Evolutionary conservation across 2,888 invertebrate genomes (phyloP), one percentile per base, ranked within the genome.

Genomic region (Lepidocyrtoides sp.): DNA sequence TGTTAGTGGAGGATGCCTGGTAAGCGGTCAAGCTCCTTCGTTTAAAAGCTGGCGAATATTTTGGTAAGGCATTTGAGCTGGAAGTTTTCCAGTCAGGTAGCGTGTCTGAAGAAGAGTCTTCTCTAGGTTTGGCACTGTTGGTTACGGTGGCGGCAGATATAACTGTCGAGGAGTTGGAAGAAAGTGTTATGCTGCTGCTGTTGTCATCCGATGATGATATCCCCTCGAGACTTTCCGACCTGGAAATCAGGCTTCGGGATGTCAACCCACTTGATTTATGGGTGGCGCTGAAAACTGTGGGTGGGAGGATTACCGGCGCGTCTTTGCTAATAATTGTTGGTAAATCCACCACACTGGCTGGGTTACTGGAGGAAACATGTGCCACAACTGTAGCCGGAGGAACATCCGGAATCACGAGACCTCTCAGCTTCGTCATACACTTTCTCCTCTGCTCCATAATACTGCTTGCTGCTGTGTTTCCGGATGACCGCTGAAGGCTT

Each of bases 41-140:
- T 95, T 97, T 98, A 94, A 97, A 97, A 2, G 97, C 97, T 17
- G 97, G 97, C 0, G 97, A 97, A 95, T 97, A 98, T 95, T 97
- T 97, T 0, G 97, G 97, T 94, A 97, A 95, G 60, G 94, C 92
- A 92, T 91, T 92, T 51, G 94, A n/a, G n/a, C n/a, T 63, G 85
- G 93, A 89, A 48, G 82, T 29, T 85, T 92, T 93, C 93, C 93
- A 93, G 91, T 93, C 93, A 82, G 92, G 75, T 48, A 91, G 60
- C n/a, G n/a, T n/a, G 63, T 91, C 92, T 95, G 95, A 57, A 95
- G 44, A 44, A 8, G 8, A 8, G 44, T 94, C 48, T 1, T 93
- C 69, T 95, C 72, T 84, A 84, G 79, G 51, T 90, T 92, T 91
- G 92, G 93, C 93, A 92, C 92, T 91, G 66, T 69, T 82, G 57